Conservation (phyloP, 2,888 invertebrate genomes). For the Antheraea assamensis region DNA sequence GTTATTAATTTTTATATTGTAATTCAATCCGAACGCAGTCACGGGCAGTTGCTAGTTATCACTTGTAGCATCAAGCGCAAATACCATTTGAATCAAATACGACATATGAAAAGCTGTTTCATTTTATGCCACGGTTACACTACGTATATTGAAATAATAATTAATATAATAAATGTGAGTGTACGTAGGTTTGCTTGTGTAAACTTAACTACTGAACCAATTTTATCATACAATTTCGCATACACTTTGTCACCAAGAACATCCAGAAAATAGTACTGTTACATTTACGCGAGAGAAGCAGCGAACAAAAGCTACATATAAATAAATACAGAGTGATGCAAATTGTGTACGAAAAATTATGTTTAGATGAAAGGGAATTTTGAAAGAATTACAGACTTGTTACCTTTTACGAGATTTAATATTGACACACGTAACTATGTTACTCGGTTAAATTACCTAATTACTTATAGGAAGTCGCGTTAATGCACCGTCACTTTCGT, state of each 20-base stretch:
- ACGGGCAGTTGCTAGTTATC: no score
- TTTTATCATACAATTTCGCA: no score
- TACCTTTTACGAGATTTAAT: not conserved
- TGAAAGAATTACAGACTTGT: not conserved
- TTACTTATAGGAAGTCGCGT: conserved; percentile 9
- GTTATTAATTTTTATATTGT: no score
- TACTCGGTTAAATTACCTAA: conserved; percentile 17
- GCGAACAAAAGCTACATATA: not conserved
- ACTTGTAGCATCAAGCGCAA: no score
- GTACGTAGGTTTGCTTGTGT: no score
- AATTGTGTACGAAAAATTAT: not conserved
- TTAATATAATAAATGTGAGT: no score
- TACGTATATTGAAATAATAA: not conserved
- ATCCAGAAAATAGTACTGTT: no score
- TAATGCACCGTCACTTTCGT: not conserved
- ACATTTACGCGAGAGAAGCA: no score
- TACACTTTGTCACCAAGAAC: no score
- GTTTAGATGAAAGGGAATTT: not conserved
- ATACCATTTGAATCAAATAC: not conserved
- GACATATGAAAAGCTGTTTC: not conserved
- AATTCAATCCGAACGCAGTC: no score
- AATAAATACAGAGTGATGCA: not conserved
- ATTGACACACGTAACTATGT: conserved; percentile 17
- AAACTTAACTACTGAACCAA: no score
- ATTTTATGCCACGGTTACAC: not conserved